Percentiles rank a stretch among this genome's conserved stretches.
Evolutionary conservation across 2,888 invertebrate genomes (phyloP).

Genomic region (Drosophila nigritarsus): DNA sequence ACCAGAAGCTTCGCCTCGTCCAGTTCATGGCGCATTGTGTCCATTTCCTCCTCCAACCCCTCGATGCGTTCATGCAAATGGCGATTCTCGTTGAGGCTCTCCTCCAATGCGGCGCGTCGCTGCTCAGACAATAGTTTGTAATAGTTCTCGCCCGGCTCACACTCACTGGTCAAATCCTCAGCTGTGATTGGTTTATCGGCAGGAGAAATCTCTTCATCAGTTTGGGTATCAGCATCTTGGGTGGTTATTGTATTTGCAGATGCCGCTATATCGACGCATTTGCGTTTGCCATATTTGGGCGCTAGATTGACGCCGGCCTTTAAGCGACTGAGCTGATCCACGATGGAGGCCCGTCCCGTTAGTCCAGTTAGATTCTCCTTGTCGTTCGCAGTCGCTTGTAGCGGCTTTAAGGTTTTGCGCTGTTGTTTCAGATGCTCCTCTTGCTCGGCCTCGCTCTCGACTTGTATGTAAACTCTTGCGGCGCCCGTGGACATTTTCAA

Average conservation of each 20-base stretch:
- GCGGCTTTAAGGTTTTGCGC: slow-evolving; percentile 90
- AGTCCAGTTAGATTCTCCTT: slow-evolving; percentile 91
- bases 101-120: slow-evolving; percentile 89
- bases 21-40: slow-evolving; percentile 89
- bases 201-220: slow-evolving; percentile 71
- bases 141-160: slow-evolving; percentile 90
- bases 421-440: slow-evolving; percentile 87
- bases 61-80: slow-evolving; percentile 86
- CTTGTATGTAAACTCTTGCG: slow-evolving; percentile 84
- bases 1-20: slow-evolving; percentile 91
- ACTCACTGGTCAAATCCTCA: slow-evolving; percentile 90
- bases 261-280: slow-evolving; percentile 82
- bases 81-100: slow-evolving; percentile 90
- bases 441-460: slow-evolving; percentile 84
- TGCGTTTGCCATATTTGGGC: slow-evolving; percentile 85
- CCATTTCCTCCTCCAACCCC: slow-evolving; percentile 87
- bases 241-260: slow-evolving; percentile 24
- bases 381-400: slow-evolving; percentile 90
- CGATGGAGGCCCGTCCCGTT: slow-evolving; percentile 87
- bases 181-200: slow-evolving; percentile 85
- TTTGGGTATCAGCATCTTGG: slow-evolving; percentile 83
- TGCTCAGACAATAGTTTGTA: slow-evolving; percentile 92
- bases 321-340: slow-evolving; percentile 86
- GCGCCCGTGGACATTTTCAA: slow-evolving; percentile 83
- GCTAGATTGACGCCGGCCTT: slow-evolving; percentile 85